Evolutionary conservation across 30 jellyfish, hydroid and myxozoan species (phyloP).

Genomic region (Turritopsis dohrnii): DNA sequence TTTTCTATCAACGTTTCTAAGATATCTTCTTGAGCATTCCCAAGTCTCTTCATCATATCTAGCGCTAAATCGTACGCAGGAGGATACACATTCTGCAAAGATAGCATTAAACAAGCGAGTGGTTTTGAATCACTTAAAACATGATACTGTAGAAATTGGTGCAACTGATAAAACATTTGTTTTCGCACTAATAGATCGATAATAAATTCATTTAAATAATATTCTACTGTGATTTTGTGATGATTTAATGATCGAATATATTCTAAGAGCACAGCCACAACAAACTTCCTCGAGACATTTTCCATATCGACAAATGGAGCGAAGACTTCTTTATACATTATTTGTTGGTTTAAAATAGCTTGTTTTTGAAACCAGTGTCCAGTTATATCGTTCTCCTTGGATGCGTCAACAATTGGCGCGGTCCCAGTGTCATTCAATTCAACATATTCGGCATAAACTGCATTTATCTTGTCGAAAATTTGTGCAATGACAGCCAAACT

Average conservation of each 20-base stretch:
- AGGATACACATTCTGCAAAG: conserved; percentile 65
- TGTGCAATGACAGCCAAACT: conserved; percentile 59
- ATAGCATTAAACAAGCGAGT: conserved; percentile 64
- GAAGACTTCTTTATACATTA: conserved; percentile 60
- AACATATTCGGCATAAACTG: conserved; percentile 56
- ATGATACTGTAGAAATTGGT: conserved; percentile 82
- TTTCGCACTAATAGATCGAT: conserved; percentile 38
- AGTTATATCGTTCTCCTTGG: conserved; percentile 45
- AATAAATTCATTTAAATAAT: conserved; percentile 49
- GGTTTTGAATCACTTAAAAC: conserved; percentile 79
- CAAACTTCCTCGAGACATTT: conserved; percentile 34
- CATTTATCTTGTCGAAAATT: conserved; percentile 71
- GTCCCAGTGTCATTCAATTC: conserved; percentile 51
- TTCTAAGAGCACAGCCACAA: conserved; percentile 61
- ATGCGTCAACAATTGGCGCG: conserved; percentile 33
- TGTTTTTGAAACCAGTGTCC: conserved; percentile 63
- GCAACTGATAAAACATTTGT: conserved; percentile 74
- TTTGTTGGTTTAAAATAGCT: conserved; percentile 63
- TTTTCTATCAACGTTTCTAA: conserved; percentile 58
- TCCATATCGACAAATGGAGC: conserved; percentile 29
- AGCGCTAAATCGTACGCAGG: conserved; percentile 75
- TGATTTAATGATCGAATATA: conserved; percentile 75
- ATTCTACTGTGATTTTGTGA: conserved; percentile 58
- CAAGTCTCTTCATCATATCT: conserved; percentile 77
- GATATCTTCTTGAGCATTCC: conserved; percentile 55